Evolutionary conservation across 2,797 vertebrate genomes (phyloP), one percentile per base, ranked within the genome.

Genomic region (Acrossocheilus fasciatus): DNA sequence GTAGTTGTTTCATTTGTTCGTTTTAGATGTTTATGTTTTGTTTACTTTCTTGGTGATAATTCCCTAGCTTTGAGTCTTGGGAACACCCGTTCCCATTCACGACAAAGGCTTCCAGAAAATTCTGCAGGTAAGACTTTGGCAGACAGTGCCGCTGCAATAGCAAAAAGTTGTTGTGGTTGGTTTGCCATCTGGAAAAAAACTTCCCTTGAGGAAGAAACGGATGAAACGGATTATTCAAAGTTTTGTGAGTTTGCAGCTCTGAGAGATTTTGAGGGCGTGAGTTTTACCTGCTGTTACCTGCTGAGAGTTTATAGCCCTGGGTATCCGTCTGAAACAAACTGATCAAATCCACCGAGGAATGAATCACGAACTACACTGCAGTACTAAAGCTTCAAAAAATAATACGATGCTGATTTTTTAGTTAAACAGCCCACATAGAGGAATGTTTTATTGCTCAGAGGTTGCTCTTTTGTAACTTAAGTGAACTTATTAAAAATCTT

Each of bases 251-350:
- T 84, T 70, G 23, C 64, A 70, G 74, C 75, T 47, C 26, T 20
- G 70, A 57, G 15, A 73, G 82, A 62, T 83, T 74, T 59, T 30
- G 69, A 83, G 54, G 70, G 36, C 3, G 43, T 0, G 26, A 70
- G 41, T 79, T 78, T 69, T 79, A 85, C 74, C 75, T 85, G 36
- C 75, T 85, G 83, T 43, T 81, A 26, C n/a, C 54, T 62, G 23
- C 54, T 62, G 76, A 62, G 59, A 66, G 41, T 80, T 69, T 84
- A 77, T 84, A 68, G 83, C 73, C 76, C 9, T 47, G 83, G 75
- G 74, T 85, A 72, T 85, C 74, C 30, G 18, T 85, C 64, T 85
- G n/a, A 79, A 72, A 79, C 83, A 69, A 85, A 79, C 64, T 59
- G 47, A 57, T 70, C 66, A 78, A 50, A 79, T 70, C 26, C 75